Base-by-base conservation (phyloP, 2,113 vertebrate genomes). In the Sprattus sprattus region DNA sequence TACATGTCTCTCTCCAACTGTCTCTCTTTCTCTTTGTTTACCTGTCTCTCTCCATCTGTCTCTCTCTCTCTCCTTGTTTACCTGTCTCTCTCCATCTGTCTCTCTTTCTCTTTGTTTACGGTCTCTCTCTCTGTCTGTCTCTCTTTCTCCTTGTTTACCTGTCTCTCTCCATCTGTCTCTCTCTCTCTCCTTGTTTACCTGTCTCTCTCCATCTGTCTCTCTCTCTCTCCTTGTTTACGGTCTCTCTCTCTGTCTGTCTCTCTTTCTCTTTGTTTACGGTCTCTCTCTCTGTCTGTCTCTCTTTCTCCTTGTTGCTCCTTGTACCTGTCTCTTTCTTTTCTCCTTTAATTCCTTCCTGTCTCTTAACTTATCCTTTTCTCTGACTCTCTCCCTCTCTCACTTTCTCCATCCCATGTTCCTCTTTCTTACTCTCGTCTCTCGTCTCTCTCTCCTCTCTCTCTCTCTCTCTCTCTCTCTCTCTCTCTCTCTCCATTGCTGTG, bases 281-380 rank as follows among this genome's bases (percentile, higher is more conserved):
- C 9, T 20, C 57, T 64, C 22, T 87, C 82, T 22, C 50, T 75
- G n/a, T 84, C 83, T 60, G 44, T 25, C 75, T 89, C 60, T 86
- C 84, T 82, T 32, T 88, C 49, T 39, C 39, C 39, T 39, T 39
- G 39, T 39, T 39, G n/a, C n/a, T n/a, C n/a, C n/a, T n/a, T n/a
- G n/a, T 57, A 57, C 13, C 52, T 57, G 3, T 57, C 52, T 18
- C 3, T 10, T 13, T 57, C 16, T 57, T 2, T 39, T 16, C 52
- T 16, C 52, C 13, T 20, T 60, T n/a, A n/a, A n/a, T n/a, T n/a
- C n/a, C n/a, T n/a, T n/a, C 16, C 52, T 54, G 52, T 57, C 60
- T 6, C n/a, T 25, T 25, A 18, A 16, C 50, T n/a, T 64, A 10
- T 25, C 60, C 22, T 25, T n/a, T 64, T 25, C n/a, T 64, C n/a